Evolutionary conservation across 2,888 invertebrate species (phyloP).

Genomic region (Eulithis prunata): DNA sequence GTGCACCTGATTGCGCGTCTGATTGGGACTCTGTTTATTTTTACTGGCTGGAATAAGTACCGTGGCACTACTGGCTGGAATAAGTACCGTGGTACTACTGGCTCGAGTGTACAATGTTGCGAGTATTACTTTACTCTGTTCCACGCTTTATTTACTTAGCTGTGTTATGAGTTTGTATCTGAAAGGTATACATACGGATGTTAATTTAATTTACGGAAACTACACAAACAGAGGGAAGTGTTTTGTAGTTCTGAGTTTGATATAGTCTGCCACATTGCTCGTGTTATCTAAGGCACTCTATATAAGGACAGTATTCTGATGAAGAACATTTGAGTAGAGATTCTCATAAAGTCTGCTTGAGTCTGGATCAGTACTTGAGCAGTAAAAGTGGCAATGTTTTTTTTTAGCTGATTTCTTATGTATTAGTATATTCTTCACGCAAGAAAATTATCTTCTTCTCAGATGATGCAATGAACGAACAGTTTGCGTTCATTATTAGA

Average conservation of each 20-base stretch:
- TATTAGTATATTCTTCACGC: no score
- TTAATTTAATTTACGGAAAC: slow-evolving; percentile 16
- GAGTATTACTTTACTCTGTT: slow-evolving; percentile 30
- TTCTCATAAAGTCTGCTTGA: no score
- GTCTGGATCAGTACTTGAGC: no score
- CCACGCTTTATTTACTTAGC: slow-evolving; percentile 49
- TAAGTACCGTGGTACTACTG: slow-evolving; percentile 42
- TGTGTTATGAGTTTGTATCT: slow-evolving; percentile 27
- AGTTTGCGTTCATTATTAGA: no score
- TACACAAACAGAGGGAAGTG: slow-evolving; percentile 2
- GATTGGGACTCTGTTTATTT: slow-evolving; percentile 71
- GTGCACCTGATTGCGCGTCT: slow-evolving; percentile 79
- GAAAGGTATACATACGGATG: slow-evolving; percentile 10
- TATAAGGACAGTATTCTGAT: no score
- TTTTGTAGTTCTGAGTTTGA: not conserved
- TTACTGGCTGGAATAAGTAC: slow-evolving; percentile 61
- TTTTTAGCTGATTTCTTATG: no score
- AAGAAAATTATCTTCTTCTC: no score
- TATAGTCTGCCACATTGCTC: not conserved
- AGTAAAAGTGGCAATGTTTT: no score
- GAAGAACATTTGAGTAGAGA: no score
- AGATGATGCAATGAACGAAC: no score
- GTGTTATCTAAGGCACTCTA: not conserved
- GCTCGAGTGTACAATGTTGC: slow-evolving; percentile 45
- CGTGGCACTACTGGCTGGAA: no score